These are phyloP conservation scores for Gastracanthus pulcherrimus DNA, from an alignment of 2,888 invertebrate genomes.

Conservation along the genomic window DNA sequence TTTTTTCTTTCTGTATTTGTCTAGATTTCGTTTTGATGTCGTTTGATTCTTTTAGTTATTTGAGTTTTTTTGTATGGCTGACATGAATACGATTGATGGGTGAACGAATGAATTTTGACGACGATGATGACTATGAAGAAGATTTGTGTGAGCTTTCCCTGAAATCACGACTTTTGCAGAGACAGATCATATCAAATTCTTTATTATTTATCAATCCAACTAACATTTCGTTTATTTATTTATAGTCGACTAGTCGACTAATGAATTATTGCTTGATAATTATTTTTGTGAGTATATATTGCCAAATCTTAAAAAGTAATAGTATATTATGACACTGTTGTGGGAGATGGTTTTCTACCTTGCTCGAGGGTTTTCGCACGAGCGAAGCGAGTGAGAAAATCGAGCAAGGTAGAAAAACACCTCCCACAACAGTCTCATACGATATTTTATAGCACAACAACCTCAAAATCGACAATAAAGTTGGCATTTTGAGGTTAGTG, in stretches of 20 bases:
- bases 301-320: neutral
- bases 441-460: too few relatives aligned
- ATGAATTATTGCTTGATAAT: neutral
- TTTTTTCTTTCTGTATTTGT: conserved; percentile 47
- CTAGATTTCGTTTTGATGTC: conserved; percentile 57
- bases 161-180: conserved; percentile 38
- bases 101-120: neutral
- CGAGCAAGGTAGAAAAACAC: too few relatives aligned
- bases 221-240: neutral
- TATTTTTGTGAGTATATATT: too few relatives aligned
- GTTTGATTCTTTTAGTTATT: conserved; percentile 60
- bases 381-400: too few relatives aligned
- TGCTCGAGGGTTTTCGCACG: too few relatives aligned
- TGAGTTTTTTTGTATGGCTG: conserved; percentile 10
- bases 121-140: conserved; percentile 2
- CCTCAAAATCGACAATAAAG: too few relatives aligned
- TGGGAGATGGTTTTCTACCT: too few relatives aligned
- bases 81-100: conserved; percentile 2
- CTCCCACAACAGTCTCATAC: too few relatives aligned
- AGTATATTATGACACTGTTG: too few relatives aligned
- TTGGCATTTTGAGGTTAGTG: too few relatives aligned
- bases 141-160: conserved; percentile 40
- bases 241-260: neutral
- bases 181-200: neutral
- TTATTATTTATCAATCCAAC: neutral